phyloP scores from a whole-genome alignment of 2,113 vertebrate species.

The Eleginops maclovinus region DNA sequence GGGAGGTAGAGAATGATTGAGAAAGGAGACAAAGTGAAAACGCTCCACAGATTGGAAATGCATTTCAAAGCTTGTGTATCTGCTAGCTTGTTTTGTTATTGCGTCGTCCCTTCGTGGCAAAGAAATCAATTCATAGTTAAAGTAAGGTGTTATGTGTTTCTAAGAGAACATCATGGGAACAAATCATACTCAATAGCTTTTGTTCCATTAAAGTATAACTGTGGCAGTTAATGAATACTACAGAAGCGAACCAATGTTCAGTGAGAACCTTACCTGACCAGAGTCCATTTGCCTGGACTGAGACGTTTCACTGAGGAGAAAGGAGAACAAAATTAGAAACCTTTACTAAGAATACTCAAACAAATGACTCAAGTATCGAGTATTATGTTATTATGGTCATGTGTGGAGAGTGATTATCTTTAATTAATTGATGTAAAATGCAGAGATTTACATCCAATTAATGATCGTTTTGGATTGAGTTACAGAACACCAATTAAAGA shows the following conservation, averaged over 20 bases:
- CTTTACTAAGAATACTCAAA: neutral
- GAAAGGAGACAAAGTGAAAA: neutral
- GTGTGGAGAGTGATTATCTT: neutral
- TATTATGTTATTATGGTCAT: neutral
- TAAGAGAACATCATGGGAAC: neutral
- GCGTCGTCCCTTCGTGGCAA: neutral
- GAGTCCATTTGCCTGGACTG: constrained; percentile 84
- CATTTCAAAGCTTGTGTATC: neutral
- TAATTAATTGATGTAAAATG: neutral
- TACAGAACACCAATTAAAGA: too few species aligned
- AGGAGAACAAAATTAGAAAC: constrained; percentile 9
- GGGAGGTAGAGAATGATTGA: constrained; percentile 9
- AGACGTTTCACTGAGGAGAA: constrained; percentile 81
- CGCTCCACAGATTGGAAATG: neutral
- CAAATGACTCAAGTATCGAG: neutral
- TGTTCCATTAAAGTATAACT: neutral
- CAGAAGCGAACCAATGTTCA: neutral
- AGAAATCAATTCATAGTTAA: neutral
- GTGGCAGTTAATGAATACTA: neutral
- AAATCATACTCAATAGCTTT: neutral
- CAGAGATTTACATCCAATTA: neutral
- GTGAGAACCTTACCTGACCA: constrained; percentile 59
- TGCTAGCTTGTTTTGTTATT: neutral
- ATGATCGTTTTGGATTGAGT: too few species aligned
- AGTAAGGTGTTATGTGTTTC: neutral